These are phyloP conservation scores for Oligia latruncula DNA, from an alignment of 2,888 invertebrate genomes.

Conservation along the genomic window DNA sequence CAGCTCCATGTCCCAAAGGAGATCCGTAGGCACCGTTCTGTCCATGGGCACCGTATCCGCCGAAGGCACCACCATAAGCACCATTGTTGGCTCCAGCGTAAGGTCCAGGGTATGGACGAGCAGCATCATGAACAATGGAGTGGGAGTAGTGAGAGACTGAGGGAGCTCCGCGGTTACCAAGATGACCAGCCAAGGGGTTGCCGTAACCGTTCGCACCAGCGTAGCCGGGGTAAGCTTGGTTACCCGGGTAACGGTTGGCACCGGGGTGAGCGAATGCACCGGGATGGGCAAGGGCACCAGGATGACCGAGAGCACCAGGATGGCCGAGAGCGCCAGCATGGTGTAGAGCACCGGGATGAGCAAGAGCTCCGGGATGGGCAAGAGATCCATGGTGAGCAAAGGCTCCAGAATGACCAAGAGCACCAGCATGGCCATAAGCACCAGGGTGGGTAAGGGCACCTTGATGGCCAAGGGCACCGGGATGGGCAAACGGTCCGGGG, in stretches of 20 bases:
- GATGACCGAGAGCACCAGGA: conserved; percentile 19
- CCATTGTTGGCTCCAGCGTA: conserved; percentile 58
- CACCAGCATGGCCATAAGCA: conserved; percentile 34
- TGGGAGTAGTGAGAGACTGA: conserved; percentile 66
- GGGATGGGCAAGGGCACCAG: conserved; percentile 14
- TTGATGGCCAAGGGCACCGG: conserved; percentile 40
- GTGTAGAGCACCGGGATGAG: conserved; percentile 8
- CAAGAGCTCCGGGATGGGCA: conserved; percentile 25
- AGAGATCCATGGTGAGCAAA: conserved; percentile 8
- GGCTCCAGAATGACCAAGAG: conserved; percentile 22
- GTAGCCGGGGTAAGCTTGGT: conserved; percentile 33
- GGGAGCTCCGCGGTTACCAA: conserved; percentile 59
- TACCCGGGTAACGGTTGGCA: conserved; percentile 29
- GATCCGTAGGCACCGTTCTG: conserved; percentile 51
- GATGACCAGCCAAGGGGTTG: conserved; percentile 50
- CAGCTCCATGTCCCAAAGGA: conserved; percentile 49
- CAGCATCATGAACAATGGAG: conserved; percentile 63
- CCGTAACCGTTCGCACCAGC: conserved; percentile 47
- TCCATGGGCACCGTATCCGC: conserved; percentile 46
- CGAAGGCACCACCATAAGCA: conserved; percentile 52
- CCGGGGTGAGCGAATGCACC: conserved; percentile 16
- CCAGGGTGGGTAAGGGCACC: conserved; percentile 49
- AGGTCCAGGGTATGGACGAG: conserved; percentile 62
- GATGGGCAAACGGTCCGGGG: conserved; percentile 4
- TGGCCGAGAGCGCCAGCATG: conserved; percentile 18